Percentiles rank a stretch among this genome's conserved stretches.
Conservation (phyloP, 2,888 invertebrate species). For the Drosophila vallismaia region DNA sequence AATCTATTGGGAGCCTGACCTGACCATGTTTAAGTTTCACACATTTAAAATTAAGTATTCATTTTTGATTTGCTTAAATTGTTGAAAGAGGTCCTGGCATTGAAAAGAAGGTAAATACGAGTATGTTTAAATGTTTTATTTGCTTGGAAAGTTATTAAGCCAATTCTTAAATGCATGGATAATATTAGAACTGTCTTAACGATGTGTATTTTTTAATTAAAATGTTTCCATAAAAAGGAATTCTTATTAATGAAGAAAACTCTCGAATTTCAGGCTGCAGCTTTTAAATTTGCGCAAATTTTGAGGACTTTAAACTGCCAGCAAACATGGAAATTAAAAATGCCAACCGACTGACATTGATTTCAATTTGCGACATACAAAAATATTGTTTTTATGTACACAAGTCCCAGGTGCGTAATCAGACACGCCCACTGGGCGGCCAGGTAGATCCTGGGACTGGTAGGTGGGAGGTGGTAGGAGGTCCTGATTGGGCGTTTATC, state of each 20-base stretch:
- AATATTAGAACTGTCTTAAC: too few species aligned
- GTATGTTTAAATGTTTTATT: too few species aligned
- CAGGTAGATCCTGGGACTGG: slow-evolving; percentile 8
- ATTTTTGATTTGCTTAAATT: slow-evolving; percentile 28
- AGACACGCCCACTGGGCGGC: slow-evolving; percentile 25
- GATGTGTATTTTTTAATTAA: too few species aligned
- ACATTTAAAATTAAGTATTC: slow-evolving; percentile 52
- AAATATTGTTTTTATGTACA: background rate
- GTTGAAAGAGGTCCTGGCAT: background rate
- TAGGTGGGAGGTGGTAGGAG: background rate
- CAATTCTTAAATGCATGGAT: too few species aligned
- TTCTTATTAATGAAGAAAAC: too few species aligned
- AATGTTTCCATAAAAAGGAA: too few species aligned
- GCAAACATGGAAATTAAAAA: background rate
- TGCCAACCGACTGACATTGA: slow-evolving; percentile 7
- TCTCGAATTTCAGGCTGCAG: background rate
- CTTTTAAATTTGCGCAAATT: background rate
- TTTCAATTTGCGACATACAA: slow-evolving; percentile 7
- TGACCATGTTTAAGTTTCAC: slow-evolving; percentile 28
- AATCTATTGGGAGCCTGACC: slow-evolving; percentile 38
- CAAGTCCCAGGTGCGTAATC: slow-evolving; percentile 69
- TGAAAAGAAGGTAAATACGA: background rate
- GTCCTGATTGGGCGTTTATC: slow-evolving; percentile 33
- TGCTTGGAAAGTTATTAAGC: too few species aligned
- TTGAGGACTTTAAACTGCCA: background rate